Conservation (phyloP, 2,888 invertebrate species). For the Eurytoma californica region DNA sequence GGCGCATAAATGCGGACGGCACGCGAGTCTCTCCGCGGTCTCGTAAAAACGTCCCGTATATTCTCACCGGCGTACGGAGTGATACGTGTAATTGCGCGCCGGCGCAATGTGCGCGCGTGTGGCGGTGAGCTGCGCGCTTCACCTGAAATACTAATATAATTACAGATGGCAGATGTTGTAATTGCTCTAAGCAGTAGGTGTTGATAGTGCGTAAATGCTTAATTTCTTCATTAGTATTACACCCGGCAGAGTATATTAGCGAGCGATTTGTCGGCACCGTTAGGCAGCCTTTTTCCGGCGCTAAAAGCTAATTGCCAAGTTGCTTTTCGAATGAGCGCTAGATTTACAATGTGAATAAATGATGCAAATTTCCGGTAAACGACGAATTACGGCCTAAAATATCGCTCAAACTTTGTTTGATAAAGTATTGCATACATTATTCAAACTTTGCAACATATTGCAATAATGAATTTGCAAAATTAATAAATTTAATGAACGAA, state of each 20-base stretch:
- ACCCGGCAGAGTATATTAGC: background rate
- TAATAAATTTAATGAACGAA: too few species aligned
- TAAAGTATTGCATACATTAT: too few species aligned
- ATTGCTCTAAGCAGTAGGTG: slow-evolving; percentile 40
- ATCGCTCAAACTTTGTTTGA: too few species aligned
- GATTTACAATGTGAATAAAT: background rate
- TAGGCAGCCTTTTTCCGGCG: background rate
- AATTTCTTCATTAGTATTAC: slow-evolving; percentile 37
- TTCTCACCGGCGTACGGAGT: slow-evolving; percentile 61
- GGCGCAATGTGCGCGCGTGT: background rate
- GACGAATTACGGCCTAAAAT: too few species aligned
- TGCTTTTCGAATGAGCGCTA: background rate
- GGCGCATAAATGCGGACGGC: slow-evolving; percentile 64
- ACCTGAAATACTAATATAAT: slow-evolving; percentile 17
- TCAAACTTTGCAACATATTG: too few species aligned
- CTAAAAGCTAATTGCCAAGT: background rate
- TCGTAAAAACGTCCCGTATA: slow-evolving; percentile 70
- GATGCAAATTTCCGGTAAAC: too few species aligned
- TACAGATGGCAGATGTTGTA: slow-evolving; percentile 22
- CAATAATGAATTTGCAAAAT: too few species aligned
- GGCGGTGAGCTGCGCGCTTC: background rate
- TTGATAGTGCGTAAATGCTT: slow-evolving; percentile 36
- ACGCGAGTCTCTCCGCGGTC: slow-evolving; percentile 68
- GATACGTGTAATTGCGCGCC: slow-evolving; percentile 38
- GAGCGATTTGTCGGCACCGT: background rate